Conservation (phyloP, 2,888 invertebrate genomes). For the Drosophila putrida region DNA sequence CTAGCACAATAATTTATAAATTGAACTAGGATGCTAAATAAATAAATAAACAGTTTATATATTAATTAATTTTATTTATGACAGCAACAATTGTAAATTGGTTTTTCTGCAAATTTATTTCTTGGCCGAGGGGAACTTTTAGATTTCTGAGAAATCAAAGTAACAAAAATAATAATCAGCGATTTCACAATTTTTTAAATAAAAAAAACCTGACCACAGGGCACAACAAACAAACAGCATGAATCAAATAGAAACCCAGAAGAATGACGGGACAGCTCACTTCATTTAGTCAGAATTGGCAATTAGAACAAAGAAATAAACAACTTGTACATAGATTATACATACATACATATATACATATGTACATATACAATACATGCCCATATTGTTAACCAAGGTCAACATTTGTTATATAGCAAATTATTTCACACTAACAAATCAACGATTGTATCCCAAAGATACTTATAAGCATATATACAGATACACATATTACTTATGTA, state of each 20-base stretch:
- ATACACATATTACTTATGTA: neutral
- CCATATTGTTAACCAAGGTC: constrained; percentile 77
- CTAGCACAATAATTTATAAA: no score
- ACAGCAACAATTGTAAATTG: neutral
- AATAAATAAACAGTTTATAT: neutral
- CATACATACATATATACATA: neutral
- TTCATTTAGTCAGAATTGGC: constrained; percentile 59
- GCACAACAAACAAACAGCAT: constrained; percentile 27
- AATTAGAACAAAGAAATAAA: constrained; percentile 72
- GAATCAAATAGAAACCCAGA: constrained; percentile 42
- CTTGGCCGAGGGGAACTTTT: constrained; percentile 24
- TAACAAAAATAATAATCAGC: constrained; percentile 16
- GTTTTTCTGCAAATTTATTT: neutral
- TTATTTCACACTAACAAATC: constrained; percentile 36
- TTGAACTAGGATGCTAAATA: no score
- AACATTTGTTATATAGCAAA: constrained; percentile 49
- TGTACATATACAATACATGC: constrained; percentile 25
- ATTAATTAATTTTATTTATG: neutral
- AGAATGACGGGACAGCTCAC: constrained; percentile 57
- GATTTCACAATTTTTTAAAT: constrained; percentile 44
- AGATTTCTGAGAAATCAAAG: constrained; percentile 28
- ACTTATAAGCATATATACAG: neutral
- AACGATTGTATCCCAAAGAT: constrained; percentile 13
- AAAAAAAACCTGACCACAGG: constrained; percentile 54
- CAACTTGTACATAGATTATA: constrained; percentile 16